Conservation (phyloP, 2,113 vertebrate species). For the Machaerirhynchus nigripectus region DNA sequence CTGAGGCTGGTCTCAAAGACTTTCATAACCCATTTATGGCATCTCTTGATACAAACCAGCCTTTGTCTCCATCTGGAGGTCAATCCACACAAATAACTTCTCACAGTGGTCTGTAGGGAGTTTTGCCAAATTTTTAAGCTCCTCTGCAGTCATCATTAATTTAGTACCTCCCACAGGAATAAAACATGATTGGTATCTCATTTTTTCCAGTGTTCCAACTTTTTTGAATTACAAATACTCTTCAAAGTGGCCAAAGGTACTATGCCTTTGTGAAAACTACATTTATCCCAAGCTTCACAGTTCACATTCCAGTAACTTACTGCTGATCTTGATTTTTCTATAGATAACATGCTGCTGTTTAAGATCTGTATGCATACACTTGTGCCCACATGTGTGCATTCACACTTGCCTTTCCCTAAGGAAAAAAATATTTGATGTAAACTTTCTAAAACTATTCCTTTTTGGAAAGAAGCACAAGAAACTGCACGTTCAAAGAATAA, state of each 20-base stretch:
- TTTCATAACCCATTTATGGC: neutral
- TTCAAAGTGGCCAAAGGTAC: neutral
- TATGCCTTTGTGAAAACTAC: neutral
- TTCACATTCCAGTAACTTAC: neutral
- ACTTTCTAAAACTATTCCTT: neutral
- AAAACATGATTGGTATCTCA: neutral
- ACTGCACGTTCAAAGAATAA: neutral
- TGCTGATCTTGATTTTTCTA: neutral
- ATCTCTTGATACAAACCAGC: neutral
- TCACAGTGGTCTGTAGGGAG: neutral
- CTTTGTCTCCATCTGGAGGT: constrained; percentile 46
- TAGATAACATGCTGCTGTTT: neutral
- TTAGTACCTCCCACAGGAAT: neutral
- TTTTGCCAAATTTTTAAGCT: neutral
- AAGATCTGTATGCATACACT: neutral
- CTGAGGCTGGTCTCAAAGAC: neutral
- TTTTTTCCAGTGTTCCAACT: neutral
- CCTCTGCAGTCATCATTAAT: neutral
- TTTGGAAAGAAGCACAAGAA: neutral
- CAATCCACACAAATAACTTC: neutral
- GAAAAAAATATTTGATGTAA: neutral
- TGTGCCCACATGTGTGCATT: neutral
- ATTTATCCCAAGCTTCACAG: neutral
- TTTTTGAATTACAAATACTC: neutral
- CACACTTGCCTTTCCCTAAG: neutral